Conservation (phyloP, 1,140 invertebrate species). For the Zaprionus camerounensis region DNA sequence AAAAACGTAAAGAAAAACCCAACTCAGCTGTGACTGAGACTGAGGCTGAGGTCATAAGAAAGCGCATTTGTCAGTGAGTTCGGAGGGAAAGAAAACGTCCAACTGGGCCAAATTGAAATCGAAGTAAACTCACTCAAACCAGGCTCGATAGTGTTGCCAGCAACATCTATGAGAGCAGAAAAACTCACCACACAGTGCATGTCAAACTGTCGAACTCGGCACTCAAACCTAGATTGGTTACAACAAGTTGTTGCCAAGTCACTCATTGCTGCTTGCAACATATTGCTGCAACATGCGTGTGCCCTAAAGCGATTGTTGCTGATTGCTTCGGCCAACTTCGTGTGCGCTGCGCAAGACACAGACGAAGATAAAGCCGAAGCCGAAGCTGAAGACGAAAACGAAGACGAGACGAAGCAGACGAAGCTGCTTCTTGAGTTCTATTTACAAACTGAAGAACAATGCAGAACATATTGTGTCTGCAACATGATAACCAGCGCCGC, state of each 20-base stretch:
- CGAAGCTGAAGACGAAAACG: not conserved
- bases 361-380: slow-evolving; percentile 27
- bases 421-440: slow-evolving; percentile 11
- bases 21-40: not conserved
- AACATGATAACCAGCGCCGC: not conserved
- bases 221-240: not conserved
- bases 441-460: slow-evolving; percentile 21
- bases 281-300: slow-evolving; percentile 26
- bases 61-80: slow-evolving; percentile 31
- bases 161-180: slow-evolving; percentile 6
- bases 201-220: slow-evolving; percentile 8
- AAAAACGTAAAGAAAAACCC: slow-evolving; percentile 28
- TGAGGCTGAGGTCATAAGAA: slow-evolving; percentile 18
- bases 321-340: slow-evolving; percentile 21
- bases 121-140: slow-evolving; percentile 18
- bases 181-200: slow-evolving; percentile 27
- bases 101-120: not conserved
- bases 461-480: slow-evolving; percentile 26
- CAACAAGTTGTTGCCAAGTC: slow-evolving; percentile 22
- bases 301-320: not conserved
- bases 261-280: slow-evolving; percentile 15
- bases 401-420: not conserved
- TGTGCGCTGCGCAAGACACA: slow-evolving; percentile 16
- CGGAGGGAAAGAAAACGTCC: not conserved
- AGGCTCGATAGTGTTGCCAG: slow-evolving; percentile 24